Conservation (phyloP, 1,140 invertebrate genomes). For the Mercenaria mercenaria region DNA sequence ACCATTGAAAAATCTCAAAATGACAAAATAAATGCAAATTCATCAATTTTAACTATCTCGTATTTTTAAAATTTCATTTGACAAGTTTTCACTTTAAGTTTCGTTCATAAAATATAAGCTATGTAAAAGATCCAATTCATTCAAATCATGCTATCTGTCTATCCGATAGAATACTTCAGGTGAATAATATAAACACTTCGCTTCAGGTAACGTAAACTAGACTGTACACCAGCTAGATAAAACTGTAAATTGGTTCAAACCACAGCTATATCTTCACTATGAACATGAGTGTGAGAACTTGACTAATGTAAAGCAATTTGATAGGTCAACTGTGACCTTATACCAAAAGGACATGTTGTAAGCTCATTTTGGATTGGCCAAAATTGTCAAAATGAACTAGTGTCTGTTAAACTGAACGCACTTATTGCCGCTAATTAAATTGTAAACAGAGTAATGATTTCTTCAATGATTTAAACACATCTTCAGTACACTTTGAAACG, state of each 20-base stretch:
- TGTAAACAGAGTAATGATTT: background rate
- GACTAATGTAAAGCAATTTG: background rate
- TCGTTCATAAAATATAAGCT: background rate
- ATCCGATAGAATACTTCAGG: constrained; percentile 12
- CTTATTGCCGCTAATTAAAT: background rate
- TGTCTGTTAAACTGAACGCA: background rate
- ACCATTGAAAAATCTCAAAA: background rate
- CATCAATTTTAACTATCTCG: background rate
- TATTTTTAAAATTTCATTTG: background rate
- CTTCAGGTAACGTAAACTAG: constrained; percentile 40
- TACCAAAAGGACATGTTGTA: background rate
- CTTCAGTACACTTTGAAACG: no score
- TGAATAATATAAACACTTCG: constrained; percentile 20
- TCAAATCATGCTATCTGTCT: background rate
- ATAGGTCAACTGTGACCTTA: constrained; percentile 52
- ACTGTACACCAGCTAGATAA: constrained; percentile 16
- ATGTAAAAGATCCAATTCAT: background rate
- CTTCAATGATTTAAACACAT: no score
- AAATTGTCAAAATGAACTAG: constrained; percentile 21
- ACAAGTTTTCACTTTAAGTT: background rate
- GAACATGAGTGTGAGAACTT: constrained; percentile 47
- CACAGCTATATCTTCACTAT: background rate
- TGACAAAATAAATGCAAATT: background rate
- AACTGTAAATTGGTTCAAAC: background rate
- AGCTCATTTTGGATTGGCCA: constrained; percentile 9